phyloP scores from a whole-genome alignment of 2,797 vertebrate species.

The Acrossocheilus fasciatus region DNA sequence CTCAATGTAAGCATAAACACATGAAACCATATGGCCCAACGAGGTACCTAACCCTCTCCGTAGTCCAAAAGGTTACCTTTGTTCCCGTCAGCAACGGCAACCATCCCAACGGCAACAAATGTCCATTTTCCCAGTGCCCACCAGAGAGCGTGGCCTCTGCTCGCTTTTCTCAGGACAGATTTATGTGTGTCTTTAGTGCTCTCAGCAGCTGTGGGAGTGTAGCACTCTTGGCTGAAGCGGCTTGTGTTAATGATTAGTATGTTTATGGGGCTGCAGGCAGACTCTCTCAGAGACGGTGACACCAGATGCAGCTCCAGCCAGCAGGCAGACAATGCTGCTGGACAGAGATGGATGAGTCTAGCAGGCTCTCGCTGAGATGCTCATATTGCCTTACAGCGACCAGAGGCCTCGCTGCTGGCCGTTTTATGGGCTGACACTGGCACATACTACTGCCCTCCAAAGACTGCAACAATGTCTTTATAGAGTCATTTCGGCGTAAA shows the following conservation, averaged over 20 bases:
- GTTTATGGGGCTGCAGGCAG: conserved; percentile 45
- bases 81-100: conserved; percentile 50
- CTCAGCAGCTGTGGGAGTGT: conserved; percentile 38
- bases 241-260: conserved; percentile 56
- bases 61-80: conserved; percentile 39
- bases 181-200: conserved; percentile 43
- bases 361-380: conserved; percentile 38
- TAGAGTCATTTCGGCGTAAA: background rate
- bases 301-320: conserved; percentile 40
- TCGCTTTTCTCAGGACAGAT: conserved; percentile 43
- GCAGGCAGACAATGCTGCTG: conserved; percentile 52
- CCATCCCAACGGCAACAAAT: conserved; percentile 47
- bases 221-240: conserved; percentile 40
- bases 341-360: conserved; percentile 56
- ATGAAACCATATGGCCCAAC: conserved; percentile 44
- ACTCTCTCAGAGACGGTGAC: conserved; percentile 44
- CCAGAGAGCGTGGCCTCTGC: conserved; percentile 50
- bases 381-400: conserved; percentile 36
- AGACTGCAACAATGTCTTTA: background rate
- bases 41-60: conserved; percentile 9
- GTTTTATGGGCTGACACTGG: conserved; percentile 37
- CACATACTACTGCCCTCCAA: background rate
- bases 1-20: conserved; percentile 52
- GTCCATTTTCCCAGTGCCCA: conserved; percentile 46
- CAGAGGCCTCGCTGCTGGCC: conserved; percentile 12